These are phyloP conservation scores for Cromileptes altivelis DNA, from an alignment of 2,113 vertebrate genomes.

Conservation along the genomic window DNA sequence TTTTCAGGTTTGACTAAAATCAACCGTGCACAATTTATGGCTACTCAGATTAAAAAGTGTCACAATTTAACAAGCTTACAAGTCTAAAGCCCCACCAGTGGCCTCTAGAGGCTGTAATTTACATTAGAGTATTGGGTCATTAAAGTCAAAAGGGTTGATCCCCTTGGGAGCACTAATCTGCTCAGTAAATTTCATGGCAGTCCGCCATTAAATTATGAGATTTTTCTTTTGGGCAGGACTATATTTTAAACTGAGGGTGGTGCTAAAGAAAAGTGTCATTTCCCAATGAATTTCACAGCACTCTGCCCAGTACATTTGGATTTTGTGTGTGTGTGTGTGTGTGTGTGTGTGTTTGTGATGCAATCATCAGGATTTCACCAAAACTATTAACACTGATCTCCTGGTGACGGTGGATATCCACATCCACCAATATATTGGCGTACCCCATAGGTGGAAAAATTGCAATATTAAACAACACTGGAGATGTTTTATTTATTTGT, in stretches of 20 bases:
- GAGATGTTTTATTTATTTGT: no score
- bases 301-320: neutral
- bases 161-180: constrained; percentile 24
- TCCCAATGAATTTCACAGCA: neutral
- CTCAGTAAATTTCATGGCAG: constrained; percentile 26
- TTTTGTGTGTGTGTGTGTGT: neutral
- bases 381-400: no score
- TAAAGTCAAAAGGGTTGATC: constrained; percentile 53
- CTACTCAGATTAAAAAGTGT: constrained; percentile 24
- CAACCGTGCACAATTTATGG: neutral
- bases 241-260: neutral
- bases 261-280: neutral
- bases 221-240: neutral
- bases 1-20: neutral
- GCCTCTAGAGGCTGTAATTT: constrained; percentile 28
- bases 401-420: no score
- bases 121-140: constrained; percentile 37
- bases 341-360: neutral
- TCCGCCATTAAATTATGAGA: constrained; percentile 6
- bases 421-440: no score
- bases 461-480: no score
- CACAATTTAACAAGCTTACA: constrained; percentile 27
- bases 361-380: neutral
- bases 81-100: constrained; percentile 16
- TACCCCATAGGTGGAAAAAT: no score